A percentile compares a stretch with the other conserved stretches of the same genome.
These are phyloP conservation scores for Drosophila diplacantha DNA, from an alignment of 2,888 invertebrate genomes.

Conservation along the genomic window DNA sequence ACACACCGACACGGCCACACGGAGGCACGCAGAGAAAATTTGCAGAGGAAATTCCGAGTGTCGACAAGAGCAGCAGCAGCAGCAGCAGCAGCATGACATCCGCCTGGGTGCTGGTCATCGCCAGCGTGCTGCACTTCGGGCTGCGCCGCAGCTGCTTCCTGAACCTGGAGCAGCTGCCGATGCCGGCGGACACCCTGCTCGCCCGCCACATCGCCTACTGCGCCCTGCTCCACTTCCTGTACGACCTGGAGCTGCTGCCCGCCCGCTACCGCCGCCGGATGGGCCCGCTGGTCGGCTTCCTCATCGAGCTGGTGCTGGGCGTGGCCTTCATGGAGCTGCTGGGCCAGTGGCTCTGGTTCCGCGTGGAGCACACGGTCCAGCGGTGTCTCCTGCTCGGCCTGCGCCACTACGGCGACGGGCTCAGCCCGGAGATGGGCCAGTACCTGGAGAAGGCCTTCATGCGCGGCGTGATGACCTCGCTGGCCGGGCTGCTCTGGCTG, in stretches of 20 bases:
- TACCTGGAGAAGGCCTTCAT: constrained; percentile 23
- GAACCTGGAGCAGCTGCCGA: constrained; percentile 6
- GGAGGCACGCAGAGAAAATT: too few relatives aligned
- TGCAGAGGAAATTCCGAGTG: too few relatives aligned
- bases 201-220: constrained; percentile 35
- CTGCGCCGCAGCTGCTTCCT: constrained; percentile 25
- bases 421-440: neutral
- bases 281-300: constrained; percentile 23
- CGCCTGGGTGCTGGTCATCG: constrained; percentile 21
- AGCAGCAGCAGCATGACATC: constrained; percentile 32
- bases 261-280: constrained; percentile 18
- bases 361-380: constrained; percentile 20
- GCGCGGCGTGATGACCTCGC: constrained; percentile 22
- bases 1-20: too few relatives aligned
- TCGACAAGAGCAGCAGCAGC: too few relatives aligned
- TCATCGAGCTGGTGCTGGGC: constrained; percentile 29
- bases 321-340: constrained; percentile 35
- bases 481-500: constrained; percentile 31
- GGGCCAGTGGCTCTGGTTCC: constrained; percentile 30
- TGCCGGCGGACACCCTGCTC: constrained; percentile 20
- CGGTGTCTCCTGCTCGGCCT: neutral
- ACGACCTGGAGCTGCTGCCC: constrained; percentile 31
- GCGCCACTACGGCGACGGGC: constrained; percentile 1
- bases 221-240: constrained; percentile 34
- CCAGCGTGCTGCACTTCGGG: constrained; percentile 27